A percentile compares a stretch with the other conserved stretches of the same genome.
phyloP scores from a whole-genome alignment of 2,113 vertebrate species.

The Synchiropus splendidus region DNA sequence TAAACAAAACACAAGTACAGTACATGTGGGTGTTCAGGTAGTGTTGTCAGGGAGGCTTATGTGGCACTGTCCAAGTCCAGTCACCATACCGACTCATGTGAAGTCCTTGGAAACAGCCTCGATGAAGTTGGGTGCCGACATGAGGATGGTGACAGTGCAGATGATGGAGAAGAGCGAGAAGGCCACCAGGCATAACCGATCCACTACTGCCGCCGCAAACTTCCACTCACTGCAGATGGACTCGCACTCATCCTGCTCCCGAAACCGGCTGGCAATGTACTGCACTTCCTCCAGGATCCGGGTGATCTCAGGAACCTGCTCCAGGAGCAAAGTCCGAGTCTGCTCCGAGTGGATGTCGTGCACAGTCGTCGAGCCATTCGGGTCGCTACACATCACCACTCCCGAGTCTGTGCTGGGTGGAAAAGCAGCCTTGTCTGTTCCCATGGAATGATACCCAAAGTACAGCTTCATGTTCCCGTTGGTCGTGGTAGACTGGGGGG shows the following conservation, averaged over 20 bases:
- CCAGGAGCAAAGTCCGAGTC: constrained; percentile 53
- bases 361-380: constrained; percentile 41
- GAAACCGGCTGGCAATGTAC: constrained; percentile 76
- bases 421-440: constrained; percentile 65
- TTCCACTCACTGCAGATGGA: constrained; percentile 85
- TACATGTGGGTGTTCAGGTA: constrained; percentile 7
- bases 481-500: constrained; percentile 48
- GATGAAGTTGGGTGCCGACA: constrained; percentile 85
- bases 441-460: constrained; percentile 64
- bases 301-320: constrained; percentile 66
- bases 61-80: constrained; percentile 12
- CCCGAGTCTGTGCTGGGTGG: constrained; percentile 64
- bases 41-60: constrained; percentile 15
- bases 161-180: constrained; percentile 86
- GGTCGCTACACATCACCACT: constrained; percentile 44
- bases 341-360: constrained; percentile 61
- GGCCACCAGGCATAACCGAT: constrained; percentile 81
- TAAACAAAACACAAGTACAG: background rate
- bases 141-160: constrained; percentile 83
- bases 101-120: constrained; percentile 88
- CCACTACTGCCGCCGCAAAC: constrained; percentile 83
- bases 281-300: constrained; percentile 79
- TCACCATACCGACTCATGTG: constrained; percentile 54
- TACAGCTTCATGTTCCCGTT: constrained; percentile 72
- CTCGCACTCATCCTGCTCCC: constrained; percentile 75